phyloP scores from a whole-genome alignment of 2,113 vertebrate genomes.

The Pan troglodytes region NHGRI_mPanTro3-v2.1_pri NC_072402.2:154383001-154383500 shows the following conservation, averaged over 20 bases:
- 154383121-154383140: not conserved
- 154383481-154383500: not conserved
- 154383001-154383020: not conserved
- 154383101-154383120: not conserved
- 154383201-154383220: slow-evolving; percentile 42
- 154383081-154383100: not conserved
- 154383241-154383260: not conserved
- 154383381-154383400: not conserved
- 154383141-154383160: not conserved
- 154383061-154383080: not conserved
- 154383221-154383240: not conserved
- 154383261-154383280: slow-evolving; percentile 8
- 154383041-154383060: not conserved
- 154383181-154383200: not conserved
- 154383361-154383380: not conserved
- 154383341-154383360: not conserved
- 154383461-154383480: not conserved
- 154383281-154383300: slow-evolving; percentile 17
- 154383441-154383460: not conserved
- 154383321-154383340: slow-evolving; percentile 5
- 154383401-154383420: not conserved
- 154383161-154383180: not conserved
- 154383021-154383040: not conserved
- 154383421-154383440: not conserved
- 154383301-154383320: slow-evolving; percentile 40